Percentiles rank a stretch among this genome's conserved stretches.
phyloP scores from a whole-genome alignment of 2,888 invertebrate species.

The Omphaloscelis lunosa region DNA sequence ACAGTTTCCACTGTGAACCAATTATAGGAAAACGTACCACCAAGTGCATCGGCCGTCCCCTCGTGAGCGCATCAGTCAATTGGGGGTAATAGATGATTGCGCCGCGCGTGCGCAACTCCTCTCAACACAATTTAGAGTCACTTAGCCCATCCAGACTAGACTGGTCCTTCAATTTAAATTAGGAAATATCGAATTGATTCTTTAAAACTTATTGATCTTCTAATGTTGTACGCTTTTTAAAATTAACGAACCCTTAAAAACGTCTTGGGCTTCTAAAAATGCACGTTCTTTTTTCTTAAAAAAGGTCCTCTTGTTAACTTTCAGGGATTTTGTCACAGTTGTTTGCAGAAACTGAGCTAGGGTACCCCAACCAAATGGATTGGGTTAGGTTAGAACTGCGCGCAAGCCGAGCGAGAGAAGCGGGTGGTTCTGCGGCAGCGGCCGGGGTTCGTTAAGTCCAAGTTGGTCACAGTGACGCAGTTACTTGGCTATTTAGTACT shows the following conservation, averaged over 20 bases:
- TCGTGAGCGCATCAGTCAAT: constrained; percentile 39
- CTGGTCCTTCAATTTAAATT: not conserved
- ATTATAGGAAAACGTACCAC: constrained; percentile 4
- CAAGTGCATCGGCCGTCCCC: constrained; percentile 24
- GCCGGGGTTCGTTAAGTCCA: too few relatives aligned
- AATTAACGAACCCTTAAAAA: not conserved
- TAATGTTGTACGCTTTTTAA: not conserved
- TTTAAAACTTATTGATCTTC: not conserved
- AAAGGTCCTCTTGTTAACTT: not conserved
- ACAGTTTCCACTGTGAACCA: constrained; percentile 5
- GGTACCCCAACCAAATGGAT: not conserved
- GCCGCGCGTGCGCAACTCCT: constrained; percentile 41
- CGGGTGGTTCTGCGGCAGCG: too few relatives aligned
- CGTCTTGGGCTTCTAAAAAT: not conserved
- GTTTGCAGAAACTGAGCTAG: not conserved
- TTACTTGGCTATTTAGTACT: too few relatives aligned
- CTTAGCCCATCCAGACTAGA: constrained; percentile 16
- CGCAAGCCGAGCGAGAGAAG: too few relatives aligned
- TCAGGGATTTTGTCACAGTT: not conserved
- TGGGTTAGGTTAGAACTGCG: not conserved
- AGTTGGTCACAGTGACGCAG: too few relatives aligned
- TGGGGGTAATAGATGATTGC: constrained; percentile 54
- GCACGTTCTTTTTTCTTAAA: too few relatives aligned
- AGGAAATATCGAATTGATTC: not conserved
- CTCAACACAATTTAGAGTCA: constrained; percentile 48